These are phyloP conservation scores for Dichetophora obliterata DNA, from an alignment of 2,888 invertebrate species.

Conservation along the genomic window DNA sequence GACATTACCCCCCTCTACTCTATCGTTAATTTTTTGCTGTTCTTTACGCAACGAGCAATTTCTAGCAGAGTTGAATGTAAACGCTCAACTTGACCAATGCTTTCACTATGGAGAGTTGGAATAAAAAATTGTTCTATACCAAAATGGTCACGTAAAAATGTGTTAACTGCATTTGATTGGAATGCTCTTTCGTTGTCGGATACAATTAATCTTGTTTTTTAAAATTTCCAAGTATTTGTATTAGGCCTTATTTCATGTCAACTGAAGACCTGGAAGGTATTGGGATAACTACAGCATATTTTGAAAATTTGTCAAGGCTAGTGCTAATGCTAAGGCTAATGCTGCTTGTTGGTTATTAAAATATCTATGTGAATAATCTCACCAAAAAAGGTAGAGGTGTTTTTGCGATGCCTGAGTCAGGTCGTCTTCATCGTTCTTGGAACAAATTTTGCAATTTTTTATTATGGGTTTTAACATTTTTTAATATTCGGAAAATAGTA, in stretches of 20 bases:
- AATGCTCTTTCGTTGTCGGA: no score
- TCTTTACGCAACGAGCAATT: conserved; percentile 45
- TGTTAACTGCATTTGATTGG: conserved; percentile 28
- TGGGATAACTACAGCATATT: no score
- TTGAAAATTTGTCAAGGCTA: no score
- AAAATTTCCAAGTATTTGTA: no score
- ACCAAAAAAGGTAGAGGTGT: not conserved
- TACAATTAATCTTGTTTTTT: not conserved
- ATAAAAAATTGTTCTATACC: conserved; percentile 22
- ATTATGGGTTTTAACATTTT: not conserved
- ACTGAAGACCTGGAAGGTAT: no score
- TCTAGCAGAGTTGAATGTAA: conserved; percentile 43
- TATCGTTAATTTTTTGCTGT: conserved; percentile 43
- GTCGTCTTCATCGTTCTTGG: not conserved
- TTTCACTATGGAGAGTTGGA: conserved; percentile 46
- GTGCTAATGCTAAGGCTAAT: no score
- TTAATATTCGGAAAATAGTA: not conserved
- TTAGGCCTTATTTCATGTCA: no score
- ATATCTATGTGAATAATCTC: not conserved
- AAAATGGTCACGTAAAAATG: conserved; percentile 39
- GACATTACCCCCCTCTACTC: no score
- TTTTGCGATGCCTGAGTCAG: not conserved
- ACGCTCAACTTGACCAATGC: conserved; percentile 44
- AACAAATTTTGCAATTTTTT: not conserved
- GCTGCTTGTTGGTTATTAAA: not conserved